Evolutionary conservation across 1,140 invertebrate species (phyloP), one percentile per base, ranked within the genome.

Genomic region (Ladona fulva): DNA sequence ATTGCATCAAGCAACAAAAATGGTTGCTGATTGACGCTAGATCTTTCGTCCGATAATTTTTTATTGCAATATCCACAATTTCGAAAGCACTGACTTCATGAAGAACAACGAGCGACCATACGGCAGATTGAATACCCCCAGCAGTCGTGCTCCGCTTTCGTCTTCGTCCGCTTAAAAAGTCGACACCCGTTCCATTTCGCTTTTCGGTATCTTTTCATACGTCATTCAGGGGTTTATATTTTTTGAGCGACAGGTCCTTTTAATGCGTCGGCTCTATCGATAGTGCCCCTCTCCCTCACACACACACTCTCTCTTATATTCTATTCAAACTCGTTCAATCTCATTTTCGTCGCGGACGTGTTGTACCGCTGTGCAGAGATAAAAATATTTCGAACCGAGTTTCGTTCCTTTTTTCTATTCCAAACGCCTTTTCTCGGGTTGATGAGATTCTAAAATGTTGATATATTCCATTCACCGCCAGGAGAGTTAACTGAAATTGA

Each of bases 161-260:
- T 37, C 29, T 37, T 37, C n/a, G n/a, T 37, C 29, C 3, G 1
- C 29, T 37, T 37, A 5, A 37, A 37, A 37, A 37, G 29, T 37
- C 29, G 29, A 16, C 52, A 19, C 52, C n/a, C n/a, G n/a, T n/a
- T n/a, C n/a, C 52, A 66, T 66, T 22, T 66, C 52, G 52, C 52
- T 22, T 66, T 22, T 16, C n/a, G 52, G 52, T 22, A 16, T 66
- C 52, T 66, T 66, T 66, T 66, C 52, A 22, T 22, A 16, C 52
- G 52, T 66, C 52, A 66, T 19, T 66, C 52, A 66, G 52, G n/a
- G 29, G 52, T 66, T 66, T 66, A 22, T 66, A 66, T 66, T 19
- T 37, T 66, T 66, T 66, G 52, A 66, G 52, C n/a, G 52, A 66
- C 52, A 66, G 52, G 52, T 66, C 52, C n/a, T 66, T 66, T 66